Evolutionary conservation across 2,797 vertebrate genomes (phyloP), one percentile per base, ranked within the genome.

Genomic region (Mycteria americana): DNA sequence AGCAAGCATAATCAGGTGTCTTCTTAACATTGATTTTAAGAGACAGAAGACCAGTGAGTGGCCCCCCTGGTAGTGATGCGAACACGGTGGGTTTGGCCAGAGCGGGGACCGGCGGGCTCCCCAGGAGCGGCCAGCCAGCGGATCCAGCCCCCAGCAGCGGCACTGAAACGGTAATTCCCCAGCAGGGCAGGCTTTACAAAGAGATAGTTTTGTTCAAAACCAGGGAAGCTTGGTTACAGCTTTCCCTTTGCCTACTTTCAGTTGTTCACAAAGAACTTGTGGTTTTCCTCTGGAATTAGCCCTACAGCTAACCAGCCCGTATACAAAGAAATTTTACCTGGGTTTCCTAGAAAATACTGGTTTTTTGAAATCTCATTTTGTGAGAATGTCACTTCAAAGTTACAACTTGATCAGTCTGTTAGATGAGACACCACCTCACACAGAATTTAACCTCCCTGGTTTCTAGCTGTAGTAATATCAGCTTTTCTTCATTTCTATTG

Each of bases 101-200:
- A 46, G 7, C 1, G 0, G 33, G 51, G 28, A 41, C 35, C 10
- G 3, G 18, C 0, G 12, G 41, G 50, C 27, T 72, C 39, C 59
- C 28, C 1, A 0, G 69, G 23, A 88, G 57, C 17, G 2, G 25
- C 13, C 41, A 76, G 51, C 39, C 50, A 63, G 60, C 1, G 0
- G 76, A n/a, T 31, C 27, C 63, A 72, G 25, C 7, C 41, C 23
- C 39, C 7, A 11, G 60, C n/a, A 63, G 70, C 30, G 7, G 21
- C 60, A 43, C n/a, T 8, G 41, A 51, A 63, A 64, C 3, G 17
- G 41, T 4, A 77, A 63, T 18, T 85, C 23, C 28, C 11, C 60
- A 80, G 53, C 24, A 83, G 46, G 15, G 28, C 35, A 57, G 53
- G 22, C 16, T 9, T 83, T 78, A 41, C 0, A 0, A 65, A 88